phyloP scores from a whole-genome alignment of 35 echinoderm and acorn worm species.

The Heliocidaris tuberculata region DNA sequence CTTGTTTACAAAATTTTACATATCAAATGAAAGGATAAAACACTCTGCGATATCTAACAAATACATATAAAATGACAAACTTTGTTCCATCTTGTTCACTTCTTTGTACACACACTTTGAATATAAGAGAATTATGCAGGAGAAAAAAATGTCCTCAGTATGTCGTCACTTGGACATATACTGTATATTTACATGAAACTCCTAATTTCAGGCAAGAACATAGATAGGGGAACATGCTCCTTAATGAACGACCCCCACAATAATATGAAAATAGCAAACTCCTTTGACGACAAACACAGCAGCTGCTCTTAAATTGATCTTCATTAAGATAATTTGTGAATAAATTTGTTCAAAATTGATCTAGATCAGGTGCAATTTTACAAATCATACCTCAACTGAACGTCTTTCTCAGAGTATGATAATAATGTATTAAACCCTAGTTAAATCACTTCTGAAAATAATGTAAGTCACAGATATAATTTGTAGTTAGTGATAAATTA shows the following conservation, averaged over 20 bases:
- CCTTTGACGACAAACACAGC: background rate
- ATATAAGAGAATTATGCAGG: background rate
- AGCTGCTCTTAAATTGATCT: background rate
- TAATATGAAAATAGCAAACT: background rate
- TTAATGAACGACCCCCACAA: background rate
- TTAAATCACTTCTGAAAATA: too few species aligned
- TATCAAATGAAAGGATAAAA: background rate
- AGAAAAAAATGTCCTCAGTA: background rate
- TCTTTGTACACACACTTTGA: background rate
- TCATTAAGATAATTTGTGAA: background rate
- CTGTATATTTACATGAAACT: background rate
- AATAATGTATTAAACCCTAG: too few species aligned
- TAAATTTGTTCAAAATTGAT: background rate
- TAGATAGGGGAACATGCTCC: background rate
- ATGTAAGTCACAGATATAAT: too few species aligned
- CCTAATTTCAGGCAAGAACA: conserved; percentile 2
- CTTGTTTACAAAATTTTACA: background rate
- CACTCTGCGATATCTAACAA: background rate
- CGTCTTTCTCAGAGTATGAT: too few species aligned
- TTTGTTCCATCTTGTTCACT: background rate
- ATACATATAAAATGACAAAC: background rate
- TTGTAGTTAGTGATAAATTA: too few species aligned
- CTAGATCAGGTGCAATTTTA: too few species aligned
- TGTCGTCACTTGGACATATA: background rate
- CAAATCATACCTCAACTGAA: too few species aligned